phyloP scores from a whole-genome alignment of 2,113 vertebrate species.

The Oxygymnocypris stewartii region DNA sequence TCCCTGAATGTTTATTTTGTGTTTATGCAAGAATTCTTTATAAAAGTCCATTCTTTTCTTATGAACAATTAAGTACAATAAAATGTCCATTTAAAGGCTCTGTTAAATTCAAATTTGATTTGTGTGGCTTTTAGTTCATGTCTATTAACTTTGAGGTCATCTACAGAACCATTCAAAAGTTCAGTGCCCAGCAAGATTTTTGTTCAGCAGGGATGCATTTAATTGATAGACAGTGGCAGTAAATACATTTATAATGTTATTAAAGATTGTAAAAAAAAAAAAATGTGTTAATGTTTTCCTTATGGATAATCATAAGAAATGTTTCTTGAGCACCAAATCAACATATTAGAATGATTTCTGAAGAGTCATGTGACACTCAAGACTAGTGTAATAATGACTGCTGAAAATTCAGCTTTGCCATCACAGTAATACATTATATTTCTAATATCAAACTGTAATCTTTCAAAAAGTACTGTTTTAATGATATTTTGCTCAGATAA shows the following conservation, averaged over 20 bases:
- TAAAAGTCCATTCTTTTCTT: constrained; percentile 1
- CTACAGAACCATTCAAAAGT: not conserved
- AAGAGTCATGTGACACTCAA: not conserved
- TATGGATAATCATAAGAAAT: not conserved
- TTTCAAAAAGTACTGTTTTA: too few species aligned
- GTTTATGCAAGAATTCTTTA: not conserved
- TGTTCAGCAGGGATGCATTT: not conserved
- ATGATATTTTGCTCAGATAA: not conserved
- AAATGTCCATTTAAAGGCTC: not conserved
- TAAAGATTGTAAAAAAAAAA: not conserved
- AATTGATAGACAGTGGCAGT: not conserved
- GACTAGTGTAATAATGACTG: not conserved
- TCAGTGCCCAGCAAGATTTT: not conserved
- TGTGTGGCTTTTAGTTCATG: constrained; percentile 12
- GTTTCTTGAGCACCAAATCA: not conserved
- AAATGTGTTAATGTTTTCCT: not conserved
- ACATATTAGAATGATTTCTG: not conserved
- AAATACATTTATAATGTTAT: not conserved
- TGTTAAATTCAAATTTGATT: not conserved
- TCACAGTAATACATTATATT: not conserved
- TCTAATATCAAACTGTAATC: not conserved
- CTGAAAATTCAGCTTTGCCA: not conserved
- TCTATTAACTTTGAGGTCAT: not conserved
- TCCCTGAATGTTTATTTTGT: not conserved
- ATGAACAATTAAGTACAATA: constrained; percentile 9